Percentiles rank a stretch among this genome's conserved stretches.
Evolutionary conservation across 2,113 vertebrate genomes (phyloP).

Genomic region (Egretta garzetta): DNA sequence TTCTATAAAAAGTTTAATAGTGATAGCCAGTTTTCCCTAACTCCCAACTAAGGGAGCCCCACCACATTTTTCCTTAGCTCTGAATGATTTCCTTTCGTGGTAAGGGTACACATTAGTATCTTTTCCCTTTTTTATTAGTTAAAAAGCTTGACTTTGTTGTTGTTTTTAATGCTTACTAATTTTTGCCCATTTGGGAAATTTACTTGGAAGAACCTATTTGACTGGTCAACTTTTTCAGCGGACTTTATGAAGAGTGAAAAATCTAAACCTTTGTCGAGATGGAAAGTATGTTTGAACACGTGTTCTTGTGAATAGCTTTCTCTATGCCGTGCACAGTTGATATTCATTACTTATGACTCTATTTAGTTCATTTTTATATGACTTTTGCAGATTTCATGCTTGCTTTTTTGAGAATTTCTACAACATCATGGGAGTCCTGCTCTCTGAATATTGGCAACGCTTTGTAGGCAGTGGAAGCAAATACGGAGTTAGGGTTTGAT

Average conservation of each 20-base stretch:
- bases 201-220: not conserved
- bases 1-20: not conserved
- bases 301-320: not conserved
- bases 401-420: not conserved
- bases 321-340: not conserved
- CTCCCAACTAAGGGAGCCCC: not conserved
- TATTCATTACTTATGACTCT: not conserved
- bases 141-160: not conserved
- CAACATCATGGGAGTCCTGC: not conserved
- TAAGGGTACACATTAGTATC: not conserved
- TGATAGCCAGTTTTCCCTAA: not conserved
- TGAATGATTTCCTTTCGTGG: not conserved
- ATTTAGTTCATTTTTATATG: not conserved
- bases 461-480: not conserved
- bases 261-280: not conserved
- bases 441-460: not conserved
- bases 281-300: slow-evolving; percentile 38
- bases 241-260: slow-evolving; percentile 1
- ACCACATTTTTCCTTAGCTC: not conserved
- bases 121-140: not conserved
- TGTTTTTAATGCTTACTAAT: not conserved
- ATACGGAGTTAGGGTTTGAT: not conserved
- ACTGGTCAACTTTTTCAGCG: not conserved
- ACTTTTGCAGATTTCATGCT: slow-evolving; percentile 10
- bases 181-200: not conserved